Conservation (phyloP, 1,140 invertebrate genomes). For the Drosophila oshimai region DNA sequence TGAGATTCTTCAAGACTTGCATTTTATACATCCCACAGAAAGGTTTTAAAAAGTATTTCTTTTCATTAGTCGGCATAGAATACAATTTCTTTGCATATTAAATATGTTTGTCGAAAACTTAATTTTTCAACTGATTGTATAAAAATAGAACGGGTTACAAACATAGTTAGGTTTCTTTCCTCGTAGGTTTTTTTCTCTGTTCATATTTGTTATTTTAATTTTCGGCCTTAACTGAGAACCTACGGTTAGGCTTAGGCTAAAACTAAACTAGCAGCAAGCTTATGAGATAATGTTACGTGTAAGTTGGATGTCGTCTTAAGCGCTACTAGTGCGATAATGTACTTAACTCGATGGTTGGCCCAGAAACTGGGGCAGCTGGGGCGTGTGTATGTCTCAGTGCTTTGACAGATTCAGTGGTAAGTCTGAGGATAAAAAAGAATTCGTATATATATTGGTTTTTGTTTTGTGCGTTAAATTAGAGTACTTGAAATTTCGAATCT, state of each 20-base stretch:
- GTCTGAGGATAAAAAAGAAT: slow-evolving; percentile 54
- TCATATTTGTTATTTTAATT: slow-evolving; percentile 7
- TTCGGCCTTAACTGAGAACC: slow-evolving; percentile 50
- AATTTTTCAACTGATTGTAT: slow-evolving; percentile 48
- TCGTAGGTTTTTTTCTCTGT: slow-evolving; percentile 27
- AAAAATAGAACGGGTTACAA: slow-evolving; percentile 48
- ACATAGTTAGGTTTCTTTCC: slow-evolving; percentile 32
- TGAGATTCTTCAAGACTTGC: slow-evolving; percentile 74
- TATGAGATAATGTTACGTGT: slow-evolving; percentile 58
- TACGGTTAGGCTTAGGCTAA: slow-evolving; percentile 55
- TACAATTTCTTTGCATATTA: slow-evolving; percentile 54
- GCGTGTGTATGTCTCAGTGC: slow-evolving; percentile 68
- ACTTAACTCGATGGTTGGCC: slow-evolving; percentile 67
- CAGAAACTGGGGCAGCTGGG: slow-evolving; percentile 65
- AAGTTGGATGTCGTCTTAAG: slow-evolving; percentile 69
- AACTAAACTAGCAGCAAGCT: slow-evolving; percentile 68
- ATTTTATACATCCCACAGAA: slow-evolving; percentile 52
- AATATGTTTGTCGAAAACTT: slow-evolving; percentile 49
- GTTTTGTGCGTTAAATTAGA: not conserved
- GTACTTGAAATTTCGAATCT: too few relatives aligned
- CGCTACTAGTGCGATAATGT: slow-evolving; percentile 69
- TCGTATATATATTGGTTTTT: not conserved
- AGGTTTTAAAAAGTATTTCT: slow-evolving; percentile 12
- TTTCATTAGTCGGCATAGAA: slow-evolving; percentile 36
- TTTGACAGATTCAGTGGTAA: slow-evolving; percentile 82